Conservation (phyloP, 2,888 invertebrate species). For the Masnerella sp. region DNA sequence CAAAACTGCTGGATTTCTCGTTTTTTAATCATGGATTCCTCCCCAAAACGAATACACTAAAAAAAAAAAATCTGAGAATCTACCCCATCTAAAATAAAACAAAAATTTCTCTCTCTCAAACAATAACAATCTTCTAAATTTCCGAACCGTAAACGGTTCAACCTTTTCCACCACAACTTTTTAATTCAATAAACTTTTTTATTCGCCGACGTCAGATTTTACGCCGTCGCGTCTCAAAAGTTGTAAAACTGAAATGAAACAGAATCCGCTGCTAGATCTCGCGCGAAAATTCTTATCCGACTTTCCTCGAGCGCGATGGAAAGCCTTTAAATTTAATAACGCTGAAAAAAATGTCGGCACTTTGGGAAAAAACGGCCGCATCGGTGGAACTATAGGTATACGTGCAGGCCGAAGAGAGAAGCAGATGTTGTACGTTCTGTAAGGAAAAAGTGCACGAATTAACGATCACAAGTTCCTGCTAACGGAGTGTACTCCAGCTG, state of each 20-base stretch:
- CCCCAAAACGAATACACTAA: no score
- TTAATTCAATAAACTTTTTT: no score
- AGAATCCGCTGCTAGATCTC: background rate
- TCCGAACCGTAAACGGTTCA: no score
- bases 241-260: background rate
- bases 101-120: no score
- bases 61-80: no score
- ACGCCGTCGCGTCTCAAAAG: background rate
- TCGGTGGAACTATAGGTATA: background rate
- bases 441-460: conserved; percentile 56
- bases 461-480: conserved; percentile 44
- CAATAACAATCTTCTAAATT: no score
- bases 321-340: background rate
- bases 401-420: conserved; percentile 18
- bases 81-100: no score
- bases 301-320: background rate
- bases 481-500: conserved; percentile 48
- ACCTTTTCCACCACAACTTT: no score
- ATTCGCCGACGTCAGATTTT: no score
- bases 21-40: background rate
- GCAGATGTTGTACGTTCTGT: conserved; percentile 37
- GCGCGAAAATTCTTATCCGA: background rate
- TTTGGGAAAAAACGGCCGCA: background rate
- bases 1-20: no score
- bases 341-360: background rate